Evolutionary conservation across 2,888 invertebrate species (phyloP), one percentile per base, ranked within the genome.

Genomic region (Troides oblongomaculatus): DNA sequence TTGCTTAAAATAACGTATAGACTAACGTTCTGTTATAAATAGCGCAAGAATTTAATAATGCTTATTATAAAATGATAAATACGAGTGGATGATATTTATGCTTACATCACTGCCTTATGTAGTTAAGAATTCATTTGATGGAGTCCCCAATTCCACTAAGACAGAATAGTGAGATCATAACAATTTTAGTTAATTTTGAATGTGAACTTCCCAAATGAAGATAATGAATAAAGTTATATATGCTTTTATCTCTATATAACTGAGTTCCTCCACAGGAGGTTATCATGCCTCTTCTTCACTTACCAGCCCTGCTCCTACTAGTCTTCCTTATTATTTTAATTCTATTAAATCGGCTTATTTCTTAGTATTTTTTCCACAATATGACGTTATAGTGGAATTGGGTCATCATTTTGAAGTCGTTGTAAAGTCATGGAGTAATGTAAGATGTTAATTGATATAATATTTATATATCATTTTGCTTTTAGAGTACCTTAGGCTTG

Each of bases 101-200:
- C 23, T 43, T 36, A 14, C 46, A 25, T 66, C 53, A 66, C 66
- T 66, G 66, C 66, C 46, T 39, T 59, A 53, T 66, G 4, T 60
- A 46, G n/a, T 53, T 50, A 8, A 66, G 30, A 66, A 53, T 21
- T 61, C 5, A 18, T 17, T 64, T 8, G 56, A 18, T 8, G 30
- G 17, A n/a, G 36, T n/a, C 18, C 56, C 53, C 30, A 43, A 64
- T 64, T 64, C 57, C 64, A 64, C 23, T 43, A 64, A 64, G 0
- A 17, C 63, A 23, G 57, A 23, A 58, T 23, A 7, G 21, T n/a
- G 3, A n/a, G n/a, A 17, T 53, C 1, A 7, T 5, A 53, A 53
- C n/a, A 46, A 4, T 53, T 53, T 53, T n/a, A n/a, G 53, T 53
- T 2, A 7, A 10, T 46, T n/a, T 6, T 7, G n/a, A 6, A 53